Conservation (phyloP, 23 tunicate genomes). For the Oikopleura dioica region DNA sequence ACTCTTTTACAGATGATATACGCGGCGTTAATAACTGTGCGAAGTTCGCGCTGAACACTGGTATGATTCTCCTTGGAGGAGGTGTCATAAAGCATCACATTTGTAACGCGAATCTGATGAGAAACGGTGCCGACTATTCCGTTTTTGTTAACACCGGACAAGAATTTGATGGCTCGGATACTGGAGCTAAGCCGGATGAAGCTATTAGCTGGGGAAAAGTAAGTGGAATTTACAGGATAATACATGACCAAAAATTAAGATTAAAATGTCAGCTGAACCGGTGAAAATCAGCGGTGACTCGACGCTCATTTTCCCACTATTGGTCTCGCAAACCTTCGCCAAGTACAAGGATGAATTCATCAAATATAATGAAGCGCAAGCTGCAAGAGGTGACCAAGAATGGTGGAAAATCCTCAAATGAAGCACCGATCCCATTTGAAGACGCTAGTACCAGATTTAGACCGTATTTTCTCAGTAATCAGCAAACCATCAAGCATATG, state of each 20-base stretch:
- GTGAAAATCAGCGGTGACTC: constrained; percentile 74
- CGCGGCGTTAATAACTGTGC: constrained; percentile 56
- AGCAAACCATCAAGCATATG: too few species aligned
- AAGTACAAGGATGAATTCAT: too few species aligned
- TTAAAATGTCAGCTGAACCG: constrained; percentile 40
- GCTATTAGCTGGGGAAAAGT: constrained; percentile 93
- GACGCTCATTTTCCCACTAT: constrained; percentile 50
- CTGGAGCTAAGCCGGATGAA: constrained; percentile 88
- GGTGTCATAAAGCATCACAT: constrained; percentile 81
- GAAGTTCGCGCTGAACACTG: constrained; percentile 55
- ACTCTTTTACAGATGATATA: constrained; percentile 24
- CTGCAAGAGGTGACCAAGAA: neutral
- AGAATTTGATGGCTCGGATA: constrained; percentile 76
- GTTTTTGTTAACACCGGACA: constrained; percentile 86
- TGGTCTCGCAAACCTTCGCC: constrained; percentile 79
- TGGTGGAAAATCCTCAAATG: constrained; percentile 6
- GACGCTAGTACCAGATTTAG: too few species aligned
- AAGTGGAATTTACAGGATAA: too few species aligned
- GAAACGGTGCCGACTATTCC: constrained; percentile 79
- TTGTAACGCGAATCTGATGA: constrained; percentile 84
- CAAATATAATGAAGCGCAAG: too few species aligned
- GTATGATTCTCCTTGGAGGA: constrained; percentile 83
- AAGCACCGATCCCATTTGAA: too few species aligned
- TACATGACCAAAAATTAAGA: too few species aligned
- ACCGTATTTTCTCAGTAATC: too few species aligned